Evolutionary conservation across 2,113 vertebrate genomes (phyloP).

Genomic region (Narcine bancroftii): DNA sequence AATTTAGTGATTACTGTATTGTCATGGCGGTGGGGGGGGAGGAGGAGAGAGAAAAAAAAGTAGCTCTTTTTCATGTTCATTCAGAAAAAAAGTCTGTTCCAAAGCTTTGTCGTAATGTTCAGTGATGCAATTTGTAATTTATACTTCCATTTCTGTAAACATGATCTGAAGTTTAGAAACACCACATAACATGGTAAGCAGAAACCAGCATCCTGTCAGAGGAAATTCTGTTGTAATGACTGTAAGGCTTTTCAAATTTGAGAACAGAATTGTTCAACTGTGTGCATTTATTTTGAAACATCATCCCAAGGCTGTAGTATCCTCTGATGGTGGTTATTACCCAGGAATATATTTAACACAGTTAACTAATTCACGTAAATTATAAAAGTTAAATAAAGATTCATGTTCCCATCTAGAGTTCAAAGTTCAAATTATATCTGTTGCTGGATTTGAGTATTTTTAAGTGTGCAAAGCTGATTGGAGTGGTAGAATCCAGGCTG

Average conservation of each 20-base stretch:
- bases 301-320: not conserved
- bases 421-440: not conserved
- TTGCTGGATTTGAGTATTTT: not conserved
- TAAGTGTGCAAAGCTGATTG: not conserved
- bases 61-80: not conserved
- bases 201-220: slow-evolving; percentile 27
- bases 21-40: too few species aligned
- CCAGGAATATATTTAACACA: not conserved
- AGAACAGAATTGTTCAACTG: slow-evolving; percentile 16
- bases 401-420: not conserved
- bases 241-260: not conserved
- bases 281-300: not conserved
- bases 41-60: too few species aligned
- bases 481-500: not conserved
- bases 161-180: slow-evolving; percentile 19
- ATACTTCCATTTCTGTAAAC: slow-evolving; percentile 25
- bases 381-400: not conserved
- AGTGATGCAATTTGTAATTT: slow-evolving; percentile 14
- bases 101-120: not conserved
- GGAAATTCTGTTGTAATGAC: slow-evolving; percentile 19
- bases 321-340: not conserved
- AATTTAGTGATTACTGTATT: not conserved
- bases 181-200: slow-evolving; percentile 27
- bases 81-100: not conserved
- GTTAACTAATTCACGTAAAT: not conserved